Evolutionary conservation across 2,888 invertebrate genomes (phyloP).

Genomic region (Emesis furor): DNA sequence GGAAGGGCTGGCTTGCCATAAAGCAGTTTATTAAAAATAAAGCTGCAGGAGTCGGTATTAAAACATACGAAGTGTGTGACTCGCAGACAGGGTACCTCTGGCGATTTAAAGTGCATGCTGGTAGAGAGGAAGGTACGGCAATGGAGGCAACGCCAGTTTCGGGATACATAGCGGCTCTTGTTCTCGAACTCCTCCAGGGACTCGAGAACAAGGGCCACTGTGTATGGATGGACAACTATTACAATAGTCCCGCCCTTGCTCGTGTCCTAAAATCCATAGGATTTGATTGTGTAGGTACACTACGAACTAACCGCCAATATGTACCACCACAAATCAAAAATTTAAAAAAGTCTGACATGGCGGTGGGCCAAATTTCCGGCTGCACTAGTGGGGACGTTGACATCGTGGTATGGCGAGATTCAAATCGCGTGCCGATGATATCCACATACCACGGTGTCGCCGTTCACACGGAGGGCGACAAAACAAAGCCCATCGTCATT

Average conservation of each 20-base stretch:
- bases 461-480: no score
- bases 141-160: neutral
- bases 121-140: neutral
- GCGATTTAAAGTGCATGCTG: slow-evolving; percentile 6
- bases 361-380: no score
- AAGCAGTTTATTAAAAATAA: slow-evolving; percentile 63
- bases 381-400: no score
- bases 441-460: no score
- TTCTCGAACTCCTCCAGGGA: neutral
- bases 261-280: no score
- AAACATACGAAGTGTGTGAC: slow-evolving; percentile 72
- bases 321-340: neutral
- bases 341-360: slow-evolving; percentile 16
- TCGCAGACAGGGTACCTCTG: slow-evolving; percentile 21
- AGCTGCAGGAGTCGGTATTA: slow-evolving; percentile 55
- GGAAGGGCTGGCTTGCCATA: slow-evolving; percentile 66
- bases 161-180: neutral
- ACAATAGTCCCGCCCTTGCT: no score
- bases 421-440: no score
- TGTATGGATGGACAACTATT: slow-evolving; percentile 25
- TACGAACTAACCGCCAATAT: slow-evolving; percentile 22
- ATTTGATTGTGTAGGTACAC: no score
- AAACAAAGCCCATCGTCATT: slow-evolving; percentile 8
- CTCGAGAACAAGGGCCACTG: slow-evolving; percentile 5
- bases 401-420: slow-evolving; percentile 11